Evolutionary conservation across 1,140 invertebrate species (phyloP).

Genomic region (Coptotermes formosanus): DNA sequence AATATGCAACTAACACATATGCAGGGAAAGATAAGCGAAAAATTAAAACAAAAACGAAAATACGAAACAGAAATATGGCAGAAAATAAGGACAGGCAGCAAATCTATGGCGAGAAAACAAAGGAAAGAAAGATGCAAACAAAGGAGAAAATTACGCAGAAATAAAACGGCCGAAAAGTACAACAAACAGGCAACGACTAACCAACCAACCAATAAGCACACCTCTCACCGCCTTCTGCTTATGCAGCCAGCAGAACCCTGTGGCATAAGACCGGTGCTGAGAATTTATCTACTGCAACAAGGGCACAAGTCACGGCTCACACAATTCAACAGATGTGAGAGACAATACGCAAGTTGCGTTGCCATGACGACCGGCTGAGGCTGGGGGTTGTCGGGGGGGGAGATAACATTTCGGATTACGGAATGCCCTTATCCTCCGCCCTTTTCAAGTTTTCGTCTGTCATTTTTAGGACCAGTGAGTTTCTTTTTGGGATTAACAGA

Average conservation of each 20-base stretch:
- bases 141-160: too few species aligned
- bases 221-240: background rate
- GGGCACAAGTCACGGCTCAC: background rate
- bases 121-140: too few species aligned
- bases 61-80: too few species aligned
- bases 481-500: too few species aligned
- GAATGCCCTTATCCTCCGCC: background rate
- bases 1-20: too few species aligned
- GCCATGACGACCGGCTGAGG: too few species aligned
- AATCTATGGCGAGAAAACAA: too few species aligned
- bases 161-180: too few species aligned
- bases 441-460: background rate
- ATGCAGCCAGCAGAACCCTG: background rate
- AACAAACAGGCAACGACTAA: too few species aligned
- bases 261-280: background rate
- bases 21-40: too few species aligned
- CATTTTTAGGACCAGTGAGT: background rate
- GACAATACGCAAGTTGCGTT: background rate
- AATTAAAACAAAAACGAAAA: too few species aligned
- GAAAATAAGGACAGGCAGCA: too few species aligned
- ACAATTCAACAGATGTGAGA: background rate
- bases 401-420: background rate
- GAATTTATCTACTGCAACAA: background rate
- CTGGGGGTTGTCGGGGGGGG: background rate
- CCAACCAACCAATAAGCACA: background rate